Percentiles rank a stretch among this genome's conserved stretches.
Evolutionary conservation across 2,113 vertebrate genomes (phyloP).

Genomic region (Bubo scandiacus): DNA sequence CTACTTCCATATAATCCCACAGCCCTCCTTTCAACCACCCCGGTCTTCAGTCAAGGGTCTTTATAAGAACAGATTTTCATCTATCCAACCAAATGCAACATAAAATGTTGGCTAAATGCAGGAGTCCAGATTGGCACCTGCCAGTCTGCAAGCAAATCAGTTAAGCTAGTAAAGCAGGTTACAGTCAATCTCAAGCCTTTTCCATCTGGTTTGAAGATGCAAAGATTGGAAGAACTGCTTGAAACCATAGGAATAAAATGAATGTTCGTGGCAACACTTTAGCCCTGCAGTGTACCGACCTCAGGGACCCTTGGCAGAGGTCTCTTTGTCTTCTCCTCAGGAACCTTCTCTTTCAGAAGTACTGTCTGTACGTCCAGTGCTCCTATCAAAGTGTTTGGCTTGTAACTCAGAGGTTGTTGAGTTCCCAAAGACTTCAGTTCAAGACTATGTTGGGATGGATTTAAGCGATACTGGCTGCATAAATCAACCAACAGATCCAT

Average conservation of each 20-base stretch:
- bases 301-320: conserved; percentile 86
- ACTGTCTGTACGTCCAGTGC: conserved; percentile 83
- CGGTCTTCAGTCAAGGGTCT: background rate
- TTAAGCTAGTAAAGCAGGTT: background rate
- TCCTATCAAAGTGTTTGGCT: conserved; percentile 90
- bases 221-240: background rate
- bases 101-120: background rate
- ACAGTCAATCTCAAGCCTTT: background rate
- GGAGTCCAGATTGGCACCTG: background rate
- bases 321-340: conserved; percentile 81
- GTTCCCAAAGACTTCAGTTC: conserved; percentile 81
- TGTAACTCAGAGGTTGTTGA: conserved; percentile 84
- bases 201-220: background rate
- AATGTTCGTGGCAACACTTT: background rate
- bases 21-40: background rate
- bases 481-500: conserved; percentile 97
- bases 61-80: background rate
- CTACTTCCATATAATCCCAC: background rate
- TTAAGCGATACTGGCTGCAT: conserved; percentile 89
- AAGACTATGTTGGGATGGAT: conserved; percentile 88
- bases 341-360: conserved; percentile 87
- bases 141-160: background rate
- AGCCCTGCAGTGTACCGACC: conserved; percentile 71
- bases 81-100: background rate
- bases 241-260: background rate